phyloP scores from a whole-genome alignment of 2,113 vertebrate species.

The Amblyopsis rosae region DNA sequence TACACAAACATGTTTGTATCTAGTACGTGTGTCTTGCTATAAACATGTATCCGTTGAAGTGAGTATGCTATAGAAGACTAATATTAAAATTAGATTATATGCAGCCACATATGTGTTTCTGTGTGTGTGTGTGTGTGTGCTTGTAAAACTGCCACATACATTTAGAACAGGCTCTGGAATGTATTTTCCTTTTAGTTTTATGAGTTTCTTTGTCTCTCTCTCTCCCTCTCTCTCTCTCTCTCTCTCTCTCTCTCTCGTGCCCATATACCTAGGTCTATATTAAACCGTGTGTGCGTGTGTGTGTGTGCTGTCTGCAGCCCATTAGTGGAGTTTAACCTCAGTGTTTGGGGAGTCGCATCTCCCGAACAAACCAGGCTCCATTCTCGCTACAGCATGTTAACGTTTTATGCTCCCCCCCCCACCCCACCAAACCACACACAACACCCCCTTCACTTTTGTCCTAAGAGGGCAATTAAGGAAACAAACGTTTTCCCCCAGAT shows the following conservation, averaged over 20 bases:
- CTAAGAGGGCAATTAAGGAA: slow-evolving; percentile 91
- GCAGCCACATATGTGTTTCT: not conserved
- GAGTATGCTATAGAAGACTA: not conserved
- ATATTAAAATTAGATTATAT: not conserved
- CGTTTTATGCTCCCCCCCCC: slow-evolving; percentile 71
- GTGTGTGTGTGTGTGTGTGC: slow-evolving; percentile 36
- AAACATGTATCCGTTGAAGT: no score
- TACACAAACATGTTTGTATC: not conserved
- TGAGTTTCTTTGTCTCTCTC: slow-evolving; percentile 36
- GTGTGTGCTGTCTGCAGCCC: slow-evolving; percentile 64
- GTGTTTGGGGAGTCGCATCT: slow-evolving; percentile 74
- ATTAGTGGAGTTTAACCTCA: slow-evolving; percentile 78
- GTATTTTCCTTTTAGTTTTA: slow-evolving; percentile 48
- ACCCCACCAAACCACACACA: slow-evolving; percentile 23
- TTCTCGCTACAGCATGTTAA: slow-evolving; percentile 76
- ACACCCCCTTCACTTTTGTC: slow-evolving; percentile 83
- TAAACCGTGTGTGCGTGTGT: slow-evolving; percentile 14
- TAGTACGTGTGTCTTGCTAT: slow-evolving; percentile 10
- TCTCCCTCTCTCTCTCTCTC: slow-evolving; percentile 47
- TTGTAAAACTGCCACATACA: slow-evolving; percentile 39
- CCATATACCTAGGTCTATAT: not conserved
- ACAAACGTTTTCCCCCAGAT: slow-evolving; percentile 87
- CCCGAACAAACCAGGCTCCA: slow-evolving; percentile 68
- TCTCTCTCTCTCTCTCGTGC: slow-evolving; percentile 31
- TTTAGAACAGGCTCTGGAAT: slow-evolving; percentile 54